Base-by-base conservation (phyloP, 2,888 invertebrate genomes). In the Serrognathus titanus region DNA sequence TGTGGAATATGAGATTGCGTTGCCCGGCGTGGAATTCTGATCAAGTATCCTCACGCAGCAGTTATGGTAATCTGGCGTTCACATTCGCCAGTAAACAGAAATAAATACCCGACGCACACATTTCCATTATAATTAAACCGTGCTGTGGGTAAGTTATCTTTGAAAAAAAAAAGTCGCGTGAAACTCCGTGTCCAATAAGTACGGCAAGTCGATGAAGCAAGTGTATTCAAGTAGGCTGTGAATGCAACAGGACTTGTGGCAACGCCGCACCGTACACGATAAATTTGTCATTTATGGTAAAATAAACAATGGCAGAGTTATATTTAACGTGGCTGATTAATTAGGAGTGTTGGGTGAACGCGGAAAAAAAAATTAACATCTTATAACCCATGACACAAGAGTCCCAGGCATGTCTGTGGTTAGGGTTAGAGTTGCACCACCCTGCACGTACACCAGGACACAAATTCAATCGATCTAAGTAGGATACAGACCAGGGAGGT, bases 401-500 rank as follows among this genome's bases (percentile, higher is more conserved):
- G 40, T n/a, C 38, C 45, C 39, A 37, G 52, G 49, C 48, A 51
- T 54, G 40, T 45, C 46, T 48, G 51, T 47, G 58, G 54, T 54
- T 48, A 54, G 52, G 58, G 55, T 48, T 48, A 49, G 51, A 55
- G 57, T 58, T 61, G 64, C 66, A 59, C 61, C 58, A 59, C 65
- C 65, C 67, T 59, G 61, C 56, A 55, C 54, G 58, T 66, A 41
- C 45, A 48, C 55, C 61, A 70, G 69, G 71, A 70, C 69, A 69
- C 69, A 66, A 69, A 70, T 68, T 66, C 69, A 69, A 72, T 73
- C 72, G 72, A 72, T 73, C 67, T 66, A 61, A 70, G 65, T 66
- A 61, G 64, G 57, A 63, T 63, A 60, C 54, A 60, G 59, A 51
- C 58, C 61, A 57, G 66, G 61, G 65, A 66, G 64, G 63, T 63